These are phyloP conservation scores for Radopholus similis DNA, from an alignment of 1,140 invertebrate species.

Conservation along the genomic window DNA sequence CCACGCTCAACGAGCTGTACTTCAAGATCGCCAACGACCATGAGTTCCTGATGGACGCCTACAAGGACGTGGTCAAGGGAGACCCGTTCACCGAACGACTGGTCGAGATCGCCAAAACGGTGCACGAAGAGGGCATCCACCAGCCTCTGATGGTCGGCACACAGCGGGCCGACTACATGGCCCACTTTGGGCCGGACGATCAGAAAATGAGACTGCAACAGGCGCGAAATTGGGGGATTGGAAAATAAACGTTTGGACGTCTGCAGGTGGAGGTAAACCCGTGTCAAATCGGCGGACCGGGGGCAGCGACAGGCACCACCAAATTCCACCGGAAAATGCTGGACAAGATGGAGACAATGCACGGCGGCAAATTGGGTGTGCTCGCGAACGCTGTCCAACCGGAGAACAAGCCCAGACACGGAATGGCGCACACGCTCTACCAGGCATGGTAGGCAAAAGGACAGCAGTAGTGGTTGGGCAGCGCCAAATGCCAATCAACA, in stretches of 20 bases:
- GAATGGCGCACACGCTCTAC: conserved; percentile 40
- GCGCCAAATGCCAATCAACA: background rate
- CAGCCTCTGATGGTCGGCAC: conserved; percentile 42
- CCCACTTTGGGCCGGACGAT: conserved; percentile 1
- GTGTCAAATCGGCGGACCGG: conserved; percentile 84
- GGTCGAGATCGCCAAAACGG: conserved; percentile 46
- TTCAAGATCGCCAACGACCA: conserved; percentile 52
- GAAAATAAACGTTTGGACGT: conserved; percentile 60
- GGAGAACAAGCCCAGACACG: conserved; percentile 44
- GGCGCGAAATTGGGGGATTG: conserved; percentile 61
- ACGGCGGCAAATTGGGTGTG: background rate
- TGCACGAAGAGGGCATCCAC: conserved; percentile 36
- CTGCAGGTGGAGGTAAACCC: conserved; percentile 86
- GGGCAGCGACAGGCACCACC: conserved; percentile 71
- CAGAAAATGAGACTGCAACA: conserved; percentile 42
- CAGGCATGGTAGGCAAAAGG: conserved; percentile 41
- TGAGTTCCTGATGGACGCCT: conserved; percentile 52
- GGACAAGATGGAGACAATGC: conserved; percentile 24
- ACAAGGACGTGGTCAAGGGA: conserved; percentile 41
- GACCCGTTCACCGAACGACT: conserved; percentile 19
- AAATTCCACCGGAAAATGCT: conserved; percentile 26
- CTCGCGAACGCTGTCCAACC: conserved; percentile 16
- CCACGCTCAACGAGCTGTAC: conserved; percentile 50
- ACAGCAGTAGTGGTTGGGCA: background rate
- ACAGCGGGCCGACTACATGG: conserved; percentile 58